These are phyloP conservation scores for Pharmacophagus antenor DNA, from an alignment of 2,888 invertebrate species.

Conservation along the genomic window DNA sequence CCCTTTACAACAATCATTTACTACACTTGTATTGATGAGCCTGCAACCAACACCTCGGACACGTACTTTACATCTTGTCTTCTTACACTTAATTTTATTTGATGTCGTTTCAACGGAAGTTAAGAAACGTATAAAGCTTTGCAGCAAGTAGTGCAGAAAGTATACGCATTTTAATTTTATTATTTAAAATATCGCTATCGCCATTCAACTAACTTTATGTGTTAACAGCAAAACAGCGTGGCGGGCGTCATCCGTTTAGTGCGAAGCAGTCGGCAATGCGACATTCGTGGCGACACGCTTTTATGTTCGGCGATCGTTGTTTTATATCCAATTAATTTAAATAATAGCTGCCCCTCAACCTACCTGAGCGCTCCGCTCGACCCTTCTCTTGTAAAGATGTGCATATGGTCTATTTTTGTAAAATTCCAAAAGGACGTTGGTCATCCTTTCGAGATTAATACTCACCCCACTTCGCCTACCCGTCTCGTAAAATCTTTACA, in stretches of 20 bases:
- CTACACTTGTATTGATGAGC: too few relatives aligned
- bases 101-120: conserved; percentile 7
- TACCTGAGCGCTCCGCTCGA: conserved; percentile 52
- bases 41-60: too few relatives aligned
- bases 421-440: conserved; percentile 28
- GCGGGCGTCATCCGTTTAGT: conserved; percentile 30
- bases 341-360: conserved; percentile 71
- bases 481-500: conserved; percentile 31
- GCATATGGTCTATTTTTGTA: conserved; percentile 31
- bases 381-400: conserved; percentile 30
- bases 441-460: conserved; percentile 30
- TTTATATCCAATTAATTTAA: conserved; percentile 78
- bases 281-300: conserved; percentile 61
- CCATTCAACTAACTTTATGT: conserved; percentile 25
- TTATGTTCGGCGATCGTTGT: conserved; percentile 60
- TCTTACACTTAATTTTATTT: neutral
- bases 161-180: conserved; percentile 22
- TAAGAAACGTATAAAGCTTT: conserved; percentile 14
- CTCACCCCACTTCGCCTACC: too few relatives aligned
- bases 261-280: conserved; percentile 34
- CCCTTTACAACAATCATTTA: neutral
- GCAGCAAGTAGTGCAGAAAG: conserved; percentile 7
- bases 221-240: conserved; percentile 22
- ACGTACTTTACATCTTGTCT: neutral
- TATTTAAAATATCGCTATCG: conserved; percentile 20